phyloP scores from a whole-genome alignment of 2,113 vertebrate species.

The Elaphurus davidianus region DNA sequence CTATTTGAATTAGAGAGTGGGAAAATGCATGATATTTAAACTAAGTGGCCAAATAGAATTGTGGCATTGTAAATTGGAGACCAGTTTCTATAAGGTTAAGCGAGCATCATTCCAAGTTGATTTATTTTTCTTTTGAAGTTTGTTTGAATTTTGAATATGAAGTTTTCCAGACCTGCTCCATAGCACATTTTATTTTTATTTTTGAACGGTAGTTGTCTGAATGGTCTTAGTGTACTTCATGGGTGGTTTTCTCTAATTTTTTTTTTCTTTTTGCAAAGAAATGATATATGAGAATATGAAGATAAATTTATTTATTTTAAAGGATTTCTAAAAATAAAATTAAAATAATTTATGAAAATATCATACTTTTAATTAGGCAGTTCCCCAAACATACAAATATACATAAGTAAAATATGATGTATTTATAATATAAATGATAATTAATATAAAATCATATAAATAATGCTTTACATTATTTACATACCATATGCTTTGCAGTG shows the following conservation, averaged over 20 bases:
- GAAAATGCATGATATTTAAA: neutral
- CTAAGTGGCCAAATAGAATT: neutral
- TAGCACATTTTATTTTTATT: neutral
- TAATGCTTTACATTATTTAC: neutral
- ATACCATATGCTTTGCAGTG: neutral
- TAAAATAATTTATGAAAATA: neutral
- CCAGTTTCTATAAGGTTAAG: neutral
- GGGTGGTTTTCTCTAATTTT: neutral
- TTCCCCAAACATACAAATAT: neutral
- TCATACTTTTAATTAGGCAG: neutral
- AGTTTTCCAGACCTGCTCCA: neutral
- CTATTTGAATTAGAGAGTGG: neutral
- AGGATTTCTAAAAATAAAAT: neutral
- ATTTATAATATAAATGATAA: neutral
- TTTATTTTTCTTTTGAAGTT: neutral
- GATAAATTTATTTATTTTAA: neutral
- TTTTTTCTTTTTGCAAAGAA: neutral
- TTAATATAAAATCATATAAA: neutral
- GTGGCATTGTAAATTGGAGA: neutral
- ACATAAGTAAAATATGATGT: neutral
- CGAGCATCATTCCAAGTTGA: neutral
- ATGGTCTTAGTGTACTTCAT: neutral
- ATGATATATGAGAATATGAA: neutral
- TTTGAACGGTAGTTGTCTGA: rapidly evolving
- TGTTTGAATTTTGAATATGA: neutral